phyloP scores from a whole-genome alignment of 2,113 vertebrate genomes.

The Rana temporaria region DNA sequence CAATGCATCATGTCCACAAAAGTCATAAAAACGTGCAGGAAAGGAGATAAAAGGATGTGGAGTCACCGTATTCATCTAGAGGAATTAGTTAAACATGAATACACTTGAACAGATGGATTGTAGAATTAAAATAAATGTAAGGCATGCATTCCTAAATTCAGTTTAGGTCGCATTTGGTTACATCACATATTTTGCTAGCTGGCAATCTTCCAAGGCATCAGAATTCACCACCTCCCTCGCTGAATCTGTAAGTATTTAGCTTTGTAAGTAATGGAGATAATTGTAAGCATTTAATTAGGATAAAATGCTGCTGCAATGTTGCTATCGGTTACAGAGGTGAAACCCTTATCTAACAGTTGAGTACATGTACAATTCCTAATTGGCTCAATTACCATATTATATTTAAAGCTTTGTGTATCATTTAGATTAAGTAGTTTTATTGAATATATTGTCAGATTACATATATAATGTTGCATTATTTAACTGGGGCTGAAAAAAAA shows the following conservation, averaged over 20 bases:
- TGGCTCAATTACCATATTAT: neutral
- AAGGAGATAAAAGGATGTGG: slow-evolving; percentile 23
- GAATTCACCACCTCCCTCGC: neutral
- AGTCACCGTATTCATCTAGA: slow-evolving; percentile 1
- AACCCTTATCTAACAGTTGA: neutral
- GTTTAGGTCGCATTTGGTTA: slow-evolving; percentile 19
- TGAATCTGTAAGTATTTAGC: neutral
- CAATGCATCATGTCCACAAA: slow-evolving; percentile 39
- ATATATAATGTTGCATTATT: neutral
- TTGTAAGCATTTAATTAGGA: neutral
- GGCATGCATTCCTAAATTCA: neutral
- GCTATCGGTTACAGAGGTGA: neutral
- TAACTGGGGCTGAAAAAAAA: neutral
- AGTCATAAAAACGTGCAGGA: slow-evolving; percentile 37
- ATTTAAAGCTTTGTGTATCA: neutral
- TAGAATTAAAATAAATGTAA: slow-evolving; percentile 33
- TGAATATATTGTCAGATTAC: too few species aligned
- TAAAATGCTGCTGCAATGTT: neutral
- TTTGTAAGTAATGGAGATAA: neutral
- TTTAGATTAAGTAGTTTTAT: too few species aligned
- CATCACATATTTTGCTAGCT: slow-evolving; percentile 32
- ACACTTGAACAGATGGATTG: slow-evolving; percentile 37
- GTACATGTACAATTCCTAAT: neutral
- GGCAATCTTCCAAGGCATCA: slow-evolving; percentile 22
- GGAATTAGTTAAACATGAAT: slow-evolving; percentile 45